Percentiles rank a stretch among this genome's conserved stretches.
These are phyloP conservation scores for Megaceryle alcyon DNA, from an alignment of 2,797 vertebrate species.

Conservation along the genomic window DNA sequence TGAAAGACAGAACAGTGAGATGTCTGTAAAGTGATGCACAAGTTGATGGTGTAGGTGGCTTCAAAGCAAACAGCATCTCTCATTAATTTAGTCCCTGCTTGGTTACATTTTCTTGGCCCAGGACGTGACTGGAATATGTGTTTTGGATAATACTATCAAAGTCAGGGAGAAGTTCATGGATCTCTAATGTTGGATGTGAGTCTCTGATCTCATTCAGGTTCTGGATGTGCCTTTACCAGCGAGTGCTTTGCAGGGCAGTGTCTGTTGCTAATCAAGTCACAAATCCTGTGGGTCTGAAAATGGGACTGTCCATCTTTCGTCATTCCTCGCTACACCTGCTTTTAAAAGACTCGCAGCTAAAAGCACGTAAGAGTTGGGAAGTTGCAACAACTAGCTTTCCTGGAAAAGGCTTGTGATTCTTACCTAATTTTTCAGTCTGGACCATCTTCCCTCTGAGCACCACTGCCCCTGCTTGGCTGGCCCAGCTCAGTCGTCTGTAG, in stretches of 20 bases:
- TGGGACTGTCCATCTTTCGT: background rate
- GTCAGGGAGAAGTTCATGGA: background rate
- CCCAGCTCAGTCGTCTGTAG: background rate
- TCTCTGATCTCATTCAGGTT: background rate
- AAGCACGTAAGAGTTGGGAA: background rate
- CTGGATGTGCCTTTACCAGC: background rate
- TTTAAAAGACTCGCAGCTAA: background rate
- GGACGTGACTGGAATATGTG: background rate
- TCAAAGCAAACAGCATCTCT: background rate
- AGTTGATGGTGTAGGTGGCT: background rate
- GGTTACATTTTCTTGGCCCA: background rate
- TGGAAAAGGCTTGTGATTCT: background rate
- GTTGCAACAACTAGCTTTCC: background rate
- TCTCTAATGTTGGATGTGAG: background rate
- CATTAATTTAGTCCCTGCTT: background rate
- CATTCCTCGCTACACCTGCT: background rate
- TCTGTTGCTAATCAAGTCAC: background rate
- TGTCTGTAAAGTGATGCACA: background rate
- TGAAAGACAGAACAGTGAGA: conserved; percentile 66
- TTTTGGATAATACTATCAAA: background rate
- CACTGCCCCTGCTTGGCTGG: background rate
- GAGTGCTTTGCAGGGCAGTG: background rate
- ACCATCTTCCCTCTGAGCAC: background rate
- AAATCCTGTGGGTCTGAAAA: background rate
- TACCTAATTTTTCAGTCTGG: background rate